Base-by-base conservation (phyloP, 2,888 invertebrate species). In the Polietes domitor region DNA sequence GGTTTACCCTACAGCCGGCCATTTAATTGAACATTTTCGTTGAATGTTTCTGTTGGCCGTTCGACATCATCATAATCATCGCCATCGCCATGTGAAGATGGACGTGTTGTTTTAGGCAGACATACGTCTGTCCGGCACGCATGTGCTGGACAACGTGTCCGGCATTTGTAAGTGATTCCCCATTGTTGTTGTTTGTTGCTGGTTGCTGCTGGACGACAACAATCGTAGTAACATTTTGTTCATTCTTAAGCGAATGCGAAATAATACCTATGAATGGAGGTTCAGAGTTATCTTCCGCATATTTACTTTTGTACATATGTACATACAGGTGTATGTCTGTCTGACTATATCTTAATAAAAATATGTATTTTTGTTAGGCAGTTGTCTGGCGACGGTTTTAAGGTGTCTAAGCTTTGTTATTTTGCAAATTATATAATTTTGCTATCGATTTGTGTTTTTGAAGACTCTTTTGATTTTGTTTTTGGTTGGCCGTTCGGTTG, bases 261-360 rank as follows among this genome's bases (percentile, higher is more conserved):
- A 43, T 68, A 43, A 12, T 68, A 43, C 43, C 43, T 68, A 43
- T 68, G 68, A 68, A 68, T 68, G 65, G 65, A 37, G 12, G 68
- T 12, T 24, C 19, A 12, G 32, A 41, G 24, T 21, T 65, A 68
- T 68, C 68, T 68, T 68, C 68, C 68, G 68, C 68, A 68, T 68
- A 43, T 68, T 24, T 43, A 68, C 43, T 15, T 47, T 47, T 47
- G 47, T 12, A 47, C 47, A n/a, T 37, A 32, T 7, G 32, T 32
- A 37, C 6, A 37, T 7, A 37, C 37, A n/a, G 37, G 10, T 12
- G 37, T 9, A 7, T 10, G 12, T 37, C 37, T 7, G 37, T 37
- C 37, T 7, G 37, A 10, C 37, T 37, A 12, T 37, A 32, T 5
- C 4, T 32, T 5, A 7, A 7, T 32, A 32, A 3, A 32, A 5